These are phyloP conservation scores for Lacanobia wlatinum DNA, from an alignment of 2,888 invertebrate species.

Conservation along the genomic window DNA sequence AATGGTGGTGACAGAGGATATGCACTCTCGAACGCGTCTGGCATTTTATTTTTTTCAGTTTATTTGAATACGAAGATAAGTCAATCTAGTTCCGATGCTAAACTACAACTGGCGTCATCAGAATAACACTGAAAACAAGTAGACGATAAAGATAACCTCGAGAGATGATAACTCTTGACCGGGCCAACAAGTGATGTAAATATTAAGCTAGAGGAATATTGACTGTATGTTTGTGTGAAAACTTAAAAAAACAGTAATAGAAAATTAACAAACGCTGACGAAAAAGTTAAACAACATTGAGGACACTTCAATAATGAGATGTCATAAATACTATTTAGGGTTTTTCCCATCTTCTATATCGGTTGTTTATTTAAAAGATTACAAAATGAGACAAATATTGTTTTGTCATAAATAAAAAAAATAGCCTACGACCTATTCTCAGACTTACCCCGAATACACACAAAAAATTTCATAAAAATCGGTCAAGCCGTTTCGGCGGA, in stretches of 20 bases:
- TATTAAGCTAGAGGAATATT: constrained; percentile 51
- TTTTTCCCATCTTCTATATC: background rate
- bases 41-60: constrained; percentile 82
- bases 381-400: background rate
- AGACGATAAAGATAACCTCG: constrained; percentile 80
- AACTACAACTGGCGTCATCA: constrained; percentile 69
- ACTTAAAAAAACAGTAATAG: constrained; percentile 15
- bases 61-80: constrained; percentile 44
- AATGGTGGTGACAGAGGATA: constrained; percentile 89
- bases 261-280: constrained; percentile 21
- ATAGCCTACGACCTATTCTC: no score
- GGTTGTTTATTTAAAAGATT: background rate
- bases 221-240: constrained; percentile 20
- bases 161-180: constrained; percentile 81
- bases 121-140: constrained; percentile 71
- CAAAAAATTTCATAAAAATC: no score
- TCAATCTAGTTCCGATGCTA: constrained; percentile 62
- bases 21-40: constrained; percentile 90
- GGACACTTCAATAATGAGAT: constrained; percentile 3
- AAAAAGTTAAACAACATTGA: background rate
- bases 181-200: constrained; percentile 82
- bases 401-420: no score
- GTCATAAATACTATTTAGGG: background rate
- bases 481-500: no score
- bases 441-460: no score